Evolutionary conservation across 2,797 vertebrate genomes (phyloP).

Genomic region (Chaetophractus vellerosus): DNA sequence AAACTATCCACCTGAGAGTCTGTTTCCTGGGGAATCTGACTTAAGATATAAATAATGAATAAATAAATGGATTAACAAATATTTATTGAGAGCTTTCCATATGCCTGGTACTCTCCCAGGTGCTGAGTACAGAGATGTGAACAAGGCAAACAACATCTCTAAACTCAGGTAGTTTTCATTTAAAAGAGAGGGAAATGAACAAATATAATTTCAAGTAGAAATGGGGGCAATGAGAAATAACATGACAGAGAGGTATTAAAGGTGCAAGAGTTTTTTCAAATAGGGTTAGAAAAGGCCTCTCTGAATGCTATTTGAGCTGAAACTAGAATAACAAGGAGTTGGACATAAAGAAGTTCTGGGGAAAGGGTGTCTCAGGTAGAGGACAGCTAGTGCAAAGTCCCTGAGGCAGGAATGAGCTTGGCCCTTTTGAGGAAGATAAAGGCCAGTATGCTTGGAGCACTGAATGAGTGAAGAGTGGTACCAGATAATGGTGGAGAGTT

Average conservation of each 20-base stretch:
- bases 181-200: background rate
- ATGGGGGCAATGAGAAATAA: background rate
- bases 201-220: background rate
- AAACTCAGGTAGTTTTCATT: slow-evolving; percentile 5
- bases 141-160: background rate
- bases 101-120: background rate
- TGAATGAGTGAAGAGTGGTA: background rate
- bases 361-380: background rate
- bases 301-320: background rate
- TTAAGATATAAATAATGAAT: background rate
- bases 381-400: background rate
- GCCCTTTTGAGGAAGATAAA: background rate
- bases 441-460: background rate
- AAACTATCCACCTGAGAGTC: background rate
- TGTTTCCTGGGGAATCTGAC: background rate
- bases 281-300: background rate
- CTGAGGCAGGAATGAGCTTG: background rate
- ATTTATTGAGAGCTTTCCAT: background rate
- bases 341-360: background rate
- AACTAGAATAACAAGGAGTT: background rate
- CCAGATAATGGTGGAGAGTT: background rate
- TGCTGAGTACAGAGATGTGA: background rate
- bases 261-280: background rate
- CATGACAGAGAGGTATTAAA: background rate
- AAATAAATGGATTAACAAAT: background rate